Evolutionary conservation across 2,797 vertebrate genomes (phyloP).

Genomic region (Taenioides sp.): DNA sequence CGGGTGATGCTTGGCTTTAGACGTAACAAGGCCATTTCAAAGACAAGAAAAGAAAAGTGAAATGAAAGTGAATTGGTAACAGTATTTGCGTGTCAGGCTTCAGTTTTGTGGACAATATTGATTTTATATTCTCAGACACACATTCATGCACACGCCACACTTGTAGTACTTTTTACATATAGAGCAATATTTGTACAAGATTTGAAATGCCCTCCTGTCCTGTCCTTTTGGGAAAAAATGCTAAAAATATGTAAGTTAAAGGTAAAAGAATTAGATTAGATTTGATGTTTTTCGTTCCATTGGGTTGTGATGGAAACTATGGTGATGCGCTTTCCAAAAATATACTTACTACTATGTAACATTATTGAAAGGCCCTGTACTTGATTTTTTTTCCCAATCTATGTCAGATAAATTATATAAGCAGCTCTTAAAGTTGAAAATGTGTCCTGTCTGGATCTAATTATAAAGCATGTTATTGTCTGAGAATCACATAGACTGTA

Average conservation of each 20-base stretch:
- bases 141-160: conserved; percentile 35
- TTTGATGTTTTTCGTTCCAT: conserved; percentile 19
- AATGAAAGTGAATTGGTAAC: not conserved
- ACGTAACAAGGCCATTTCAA: conserved; percentile 16
- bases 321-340: not conserved
- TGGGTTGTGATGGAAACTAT: not conserved
- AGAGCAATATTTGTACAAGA: conserved; percentile 40
- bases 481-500: too few relatives aligned
- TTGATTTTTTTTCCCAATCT: too few relatives aligned
- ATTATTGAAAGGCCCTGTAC: too few relatives aligned
- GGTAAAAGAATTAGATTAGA: not conserved
- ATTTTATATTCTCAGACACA: conserved; percentile 11
- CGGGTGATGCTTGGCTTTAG: conserved; percentile 1
- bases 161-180: conserved; percentile 39
- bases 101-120: not conserved
- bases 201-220: conserved; percentile 26
- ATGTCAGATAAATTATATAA: too few relatives aligned
- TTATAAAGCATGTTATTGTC: too few relatives aligned
- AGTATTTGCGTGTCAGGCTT: not conserved
- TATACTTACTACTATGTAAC: too few relatives aligned
- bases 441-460: too few relatives aligned
- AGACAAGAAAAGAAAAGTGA: not conserved
- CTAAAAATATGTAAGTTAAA: not conserved
- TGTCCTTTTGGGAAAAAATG: conserved; percentile 4
- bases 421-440: too few relatives aligned